These are phyloP conservation scores for Gephyroberyx darwinii DNA, from an alignment of 2,797 vertebrate genomes.

Conservation along the genomic window DNA sequence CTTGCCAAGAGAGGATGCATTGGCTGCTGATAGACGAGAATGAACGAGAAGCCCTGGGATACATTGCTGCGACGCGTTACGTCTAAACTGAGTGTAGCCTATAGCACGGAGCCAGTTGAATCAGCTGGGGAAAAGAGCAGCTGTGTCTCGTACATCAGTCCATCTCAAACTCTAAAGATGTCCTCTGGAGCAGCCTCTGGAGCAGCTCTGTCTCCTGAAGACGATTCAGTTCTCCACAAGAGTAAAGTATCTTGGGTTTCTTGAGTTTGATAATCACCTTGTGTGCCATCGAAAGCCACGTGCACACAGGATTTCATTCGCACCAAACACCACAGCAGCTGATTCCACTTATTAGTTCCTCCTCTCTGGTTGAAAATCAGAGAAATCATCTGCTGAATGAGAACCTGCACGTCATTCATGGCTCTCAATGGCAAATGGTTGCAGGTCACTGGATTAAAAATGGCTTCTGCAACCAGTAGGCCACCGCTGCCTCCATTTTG, in stretches of 20 bases:
- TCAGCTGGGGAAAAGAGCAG: too few species aligned
- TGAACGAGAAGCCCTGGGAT: too few species aligned
- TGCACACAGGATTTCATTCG: constrained; percentile 5
- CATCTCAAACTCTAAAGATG: constrained; percentile 8
- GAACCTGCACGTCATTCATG: background rate
- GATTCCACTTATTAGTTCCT: constrained; percentile 16
- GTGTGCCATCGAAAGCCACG: constrained; percentile 8
- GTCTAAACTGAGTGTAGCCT: too few species aligned
- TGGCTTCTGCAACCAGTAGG: constrained; percentile 31
- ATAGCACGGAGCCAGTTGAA: too few species aligned
- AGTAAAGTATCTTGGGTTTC: constrained; percentile 14
- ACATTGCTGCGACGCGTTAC: too few species aligned
- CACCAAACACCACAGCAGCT: constrained; percentile 27
- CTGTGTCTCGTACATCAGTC: background rate
- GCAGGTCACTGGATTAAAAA: constrained; percentile 18
- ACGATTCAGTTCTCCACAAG: constrained; percentile 25
- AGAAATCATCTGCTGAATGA: background rate
- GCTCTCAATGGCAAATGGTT: constrained; percentile 2
- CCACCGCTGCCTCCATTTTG: constrained; percentile 52
- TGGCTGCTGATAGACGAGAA: too few species aligned
- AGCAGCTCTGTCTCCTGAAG: constrained; percentile 12
- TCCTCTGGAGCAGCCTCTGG: constrained; percentile 41
- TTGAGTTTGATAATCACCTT: constrained; percentile 19
- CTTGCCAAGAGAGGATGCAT: too few species aligned
- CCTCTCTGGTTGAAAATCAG: constrained; percentile 4